These are phyloP conservation scores for Stigmatopora nigra DNA, from an alignment of 2,113 vertebrate species.

Conservation along the genomic window DNA sequence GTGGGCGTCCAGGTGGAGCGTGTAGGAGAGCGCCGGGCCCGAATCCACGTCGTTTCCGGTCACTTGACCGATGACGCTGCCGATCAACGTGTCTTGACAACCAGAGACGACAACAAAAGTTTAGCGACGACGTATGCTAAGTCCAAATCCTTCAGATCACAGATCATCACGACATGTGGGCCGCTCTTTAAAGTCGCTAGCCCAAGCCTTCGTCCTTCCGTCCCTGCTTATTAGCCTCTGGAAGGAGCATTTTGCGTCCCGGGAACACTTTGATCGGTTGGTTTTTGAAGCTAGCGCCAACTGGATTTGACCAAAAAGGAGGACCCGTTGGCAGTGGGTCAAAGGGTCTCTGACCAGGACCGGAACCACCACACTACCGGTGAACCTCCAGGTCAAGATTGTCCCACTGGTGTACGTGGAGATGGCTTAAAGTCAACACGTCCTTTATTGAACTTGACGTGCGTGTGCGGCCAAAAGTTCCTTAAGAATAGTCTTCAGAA, in stretches of 20 bases:
- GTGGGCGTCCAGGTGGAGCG: slow-evolving; percentile 68
- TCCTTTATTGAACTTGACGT: neutral
- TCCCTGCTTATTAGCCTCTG: slow-evolving; percentile 10
- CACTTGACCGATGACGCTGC: slow-evolving; percentile 87
- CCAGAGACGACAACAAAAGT: slow-evolving; percentile 9
- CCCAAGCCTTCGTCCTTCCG: neutral
- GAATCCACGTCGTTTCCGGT: slow-evolving; percentile 98
- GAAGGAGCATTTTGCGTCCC: neutral
- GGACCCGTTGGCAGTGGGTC: neutral
- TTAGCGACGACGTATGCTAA: no score
- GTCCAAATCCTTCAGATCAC: no score
- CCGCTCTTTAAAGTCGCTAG: slow-evolving; percentile 2
- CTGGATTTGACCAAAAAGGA: neutral
- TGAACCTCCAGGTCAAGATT: neutral
- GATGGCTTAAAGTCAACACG: neutral
- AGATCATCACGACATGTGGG: neutral
- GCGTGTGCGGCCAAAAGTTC: neutral
- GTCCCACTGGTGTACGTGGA: neutral
- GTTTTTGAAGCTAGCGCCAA: neutral
- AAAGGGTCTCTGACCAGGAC: neutral
- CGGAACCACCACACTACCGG: neutral
- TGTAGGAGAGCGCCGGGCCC: slow-evolving; percentile 81
- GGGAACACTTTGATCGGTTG: neutral
- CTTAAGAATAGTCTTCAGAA: slow-evolving; percentile 3
- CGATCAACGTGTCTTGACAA: slow-evolving; percentile 74